Conservation (phyloP, 2,113 vertebrate species). For the Rhea pennata region DNA sequence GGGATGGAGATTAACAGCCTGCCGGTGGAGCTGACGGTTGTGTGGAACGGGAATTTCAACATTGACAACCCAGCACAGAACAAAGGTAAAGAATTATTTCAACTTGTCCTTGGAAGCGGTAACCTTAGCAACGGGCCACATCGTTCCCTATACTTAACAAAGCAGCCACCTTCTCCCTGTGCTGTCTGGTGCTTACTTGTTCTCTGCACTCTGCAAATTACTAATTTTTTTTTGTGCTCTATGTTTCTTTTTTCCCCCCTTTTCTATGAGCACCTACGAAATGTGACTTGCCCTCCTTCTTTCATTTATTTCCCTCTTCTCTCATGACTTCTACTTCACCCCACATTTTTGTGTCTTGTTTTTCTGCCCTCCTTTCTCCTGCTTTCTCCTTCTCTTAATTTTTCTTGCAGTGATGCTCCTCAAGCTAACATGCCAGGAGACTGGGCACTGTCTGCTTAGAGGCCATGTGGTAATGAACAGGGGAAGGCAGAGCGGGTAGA, state of each 20-base stretch:
- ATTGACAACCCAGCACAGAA: slow-evolving; percentile 98
- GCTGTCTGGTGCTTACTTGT: slow-evolving; percentile 25
- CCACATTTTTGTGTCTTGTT: background rate
- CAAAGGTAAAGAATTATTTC: slow-evolving; percentile 87
- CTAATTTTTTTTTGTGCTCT: slow-evolving; percentile 4
- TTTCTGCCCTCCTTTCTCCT: background rate
- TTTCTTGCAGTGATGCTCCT: slow-evolving; percentile 12
- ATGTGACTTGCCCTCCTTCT: background rate
- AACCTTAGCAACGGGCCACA: slow-evolving; percentile 72
- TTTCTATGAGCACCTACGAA: background rate
- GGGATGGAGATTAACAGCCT: slow-evolving; percentile 98
- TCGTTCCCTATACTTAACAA: slow-evolving; percentile 48
- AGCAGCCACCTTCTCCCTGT: slow-evolving; percentile 33
- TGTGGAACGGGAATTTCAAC: slow-evolving; percentile 99
- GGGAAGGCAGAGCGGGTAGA: background rate
- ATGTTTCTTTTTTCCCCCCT: background rate
- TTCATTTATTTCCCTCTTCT: background rate
- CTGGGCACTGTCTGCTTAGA: background rate
- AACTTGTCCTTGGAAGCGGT: slow-evolving; percentile 74
- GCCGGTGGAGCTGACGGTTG: slow-evolving; percentile 93
- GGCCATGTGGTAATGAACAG: background rate
- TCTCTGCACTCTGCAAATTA: slow-evolving; percentile 53
- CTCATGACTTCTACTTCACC: background rate
- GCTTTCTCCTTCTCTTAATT: background rate
- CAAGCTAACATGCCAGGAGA: background rate